phyloP scores from a whole-genome alignment of 2,113 vertebrate genomes.

The Nothobranchius kuhntae region DNA sequence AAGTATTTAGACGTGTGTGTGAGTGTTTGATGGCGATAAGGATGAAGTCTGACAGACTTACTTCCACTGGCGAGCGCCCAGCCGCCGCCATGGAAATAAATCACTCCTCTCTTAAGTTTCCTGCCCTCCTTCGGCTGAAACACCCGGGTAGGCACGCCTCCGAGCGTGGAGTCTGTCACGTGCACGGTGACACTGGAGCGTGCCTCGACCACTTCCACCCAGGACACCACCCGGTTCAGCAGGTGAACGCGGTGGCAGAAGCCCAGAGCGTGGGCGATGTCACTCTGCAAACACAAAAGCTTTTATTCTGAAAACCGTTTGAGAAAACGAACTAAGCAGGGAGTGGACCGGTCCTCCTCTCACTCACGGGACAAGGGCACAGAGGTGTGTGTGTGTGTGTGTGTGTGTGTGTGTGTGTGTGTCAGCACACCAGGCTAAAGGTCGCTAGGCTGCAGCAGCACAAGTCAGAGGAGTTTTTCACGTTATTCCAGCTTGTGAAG shows the following conservation, averaged over 20 bases:
- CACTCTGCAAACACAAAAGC: constrained; percentile 75
- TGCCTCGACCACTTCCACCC: constrained; percentile 82
- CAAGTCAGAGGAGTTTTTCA: too few species aligned
- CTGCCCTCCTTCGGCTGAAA: constrained; percentile 78
- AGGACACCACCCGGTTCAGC: constrained; percentile 83
- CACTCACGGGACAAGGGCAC: too few species aligned
- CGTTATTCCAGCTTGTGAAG: too few species aligned
- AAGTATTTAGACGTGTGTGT: too few species aligned
- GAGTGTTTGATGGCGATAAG: too few species aligned
- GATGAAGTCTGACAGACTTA: constrained; percentile 70
- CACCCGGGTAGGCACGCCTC: constrained; percentile 85
- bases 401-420: too few species aligned
- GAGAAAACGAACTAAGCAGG: too few species aligned
- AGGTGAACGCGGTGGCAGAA: constrained; percentile 84
- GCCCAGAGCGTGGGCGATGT: constrained; percentile 84
- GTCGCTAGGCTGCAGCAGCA: too few species aligned
- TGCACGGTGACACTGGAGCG: constrained; percentile 76
- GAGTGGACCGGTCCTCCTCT: too few species aligned
- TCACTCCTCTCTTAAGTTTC: constrained; percentile 80
- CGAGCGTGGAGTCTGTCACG: constrained; percentile 85
- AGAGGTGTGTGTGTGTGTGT: too few species aligned
- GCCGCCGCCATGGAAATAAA: constrained; percentile 95
- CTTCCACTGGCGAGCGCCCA: constrained; percentile 91
- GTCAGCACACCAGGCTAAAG: too few species aligned
- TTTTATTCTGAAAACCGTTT: too few species aligned